Evolutionary conservation across 2,113 vertebrate species (phyloP), one percentile per base, ranked within the genome.

Genomic region (Gorsachius goisagi): DNA sequence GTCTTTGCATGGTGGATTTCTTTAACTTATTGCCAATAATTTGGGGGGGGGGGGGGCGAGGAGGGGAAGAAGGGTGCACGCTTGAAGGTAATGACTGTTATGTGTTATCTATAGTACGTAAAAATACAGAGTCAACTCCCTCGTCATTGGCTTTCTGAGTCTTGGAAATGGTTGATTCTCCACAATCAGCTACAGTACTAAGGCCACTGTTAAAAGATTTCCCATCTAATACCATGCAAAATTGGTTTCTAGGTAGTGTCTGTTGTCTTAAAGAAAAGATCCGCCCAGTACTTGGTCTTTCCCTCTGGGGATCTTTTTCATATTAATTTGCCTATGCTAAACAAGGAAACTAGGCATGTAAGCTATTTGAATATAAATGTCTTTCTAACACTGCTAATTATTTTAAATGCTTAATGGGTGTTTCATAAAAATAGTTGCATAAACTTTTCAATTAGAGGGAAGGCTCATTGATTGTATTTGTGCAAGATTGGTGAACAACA

Each of bases 331-430:
- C 60, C 26, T 89, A 55, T 0, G 3, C 73, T 76, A 68, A 92
- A 74, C 55, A 71, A 92, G 92, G 76, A 71, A 92, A 68, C 19
- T 27, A 76, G 62, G 60, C 50, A 21, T 32, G 15, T 52, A 47
- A 86, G 17, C 49, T 95, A n/a, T 87, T 95, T 91, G 69, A 95
- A 76, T 95, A 75, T 64, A 96, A 92, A 85, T 93, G 77, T 85
- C 37, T 88, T 87, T 93, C 79, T 95, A 66, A 94, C 91, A 41
- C 27, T 64, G 50, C 24, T 92, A 87, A 95, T 92, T 91, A 94
- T 89, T 90, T 84, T 68, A 85, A 91, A 90, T 88, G 53, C 85
- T 95, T 89, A 79, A 88, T 92, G 74, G 47, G 44, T 92, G 60
- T 49, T 50, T 91, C 5, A 5, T 89, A 62, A 87, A 96, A 95